Evolutionary conservation across 2,113 vertebrate species (phyloP).

Genomic region (Jaculus jaculus): DNA sequence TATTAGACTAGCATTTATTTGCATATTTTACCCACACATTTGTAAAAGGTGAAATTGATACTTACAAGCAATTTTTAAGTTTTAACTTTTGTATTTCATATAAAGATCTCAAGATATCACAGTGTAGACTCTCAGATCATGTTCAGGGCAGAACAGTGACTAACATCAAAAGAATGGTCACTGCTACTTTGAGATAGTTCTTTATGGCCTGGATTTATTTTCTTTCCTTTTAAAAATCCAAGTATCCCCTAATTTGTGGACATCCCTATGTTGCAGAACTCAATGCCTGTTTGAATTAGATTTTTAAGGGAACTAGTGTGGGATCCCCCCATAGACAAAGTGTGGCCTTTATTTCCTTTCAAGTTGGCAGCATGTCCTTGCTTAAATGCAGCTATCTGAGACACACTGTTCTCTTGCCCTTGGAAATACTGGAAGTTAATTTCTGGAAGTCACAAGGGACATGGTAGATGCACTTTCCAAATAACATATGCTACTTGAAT

Average conservation of each 20-base stretch:
- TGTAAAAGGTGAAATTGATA: constrained; percentile 38
- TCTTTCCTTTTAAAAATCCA: constrained; percentile 62
- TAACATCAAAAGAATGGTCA: constrained; percentile 69
- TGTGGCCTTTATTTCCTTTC: constrained; percentile 81
- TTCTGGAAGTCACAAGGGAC: neutral
- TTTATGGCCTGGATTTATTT: constrained; percentile 63
- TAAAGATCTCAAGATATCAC: constrained; percentile 63
- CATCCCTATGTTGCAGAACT: constrained; percentile 78
- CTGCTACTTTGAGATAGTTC: constrained; percentile 56
- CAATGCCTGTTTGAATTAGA: constrained; percentile 80
- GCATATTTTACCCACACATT: neutral
- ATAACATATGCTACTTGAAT: neutral
- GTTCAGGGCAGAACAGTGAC: constrained; percentile 45
- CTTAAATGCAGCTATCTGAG: constrained; percentile 76
- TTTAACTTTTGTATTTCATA: constrained; percentile 56
- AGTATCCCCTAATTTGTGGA: constrained; percentile 72
- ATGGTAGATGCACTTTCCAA: constrained; percentile 32
- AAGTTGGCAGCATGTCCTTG: constrained; percentile 80
- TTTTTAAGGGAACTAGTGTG: constrained; percentile 78
- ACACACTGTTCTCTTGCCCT: constrained; percentile 71
- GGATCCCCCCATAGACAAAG: constrained; percentile 75
- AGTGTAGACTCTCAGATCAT: constrained; percentile 59
- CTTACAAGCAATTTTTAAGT: constrained; percentile 39
- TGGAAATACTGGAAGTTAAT: constrained; percentile 69
- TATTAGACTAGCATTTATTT: constrained; percentile 42